Evolutionary conservation across 2,113 vertebrate species (phyloP).

Genomic region (Illadopsis cleaveri): DNA sequence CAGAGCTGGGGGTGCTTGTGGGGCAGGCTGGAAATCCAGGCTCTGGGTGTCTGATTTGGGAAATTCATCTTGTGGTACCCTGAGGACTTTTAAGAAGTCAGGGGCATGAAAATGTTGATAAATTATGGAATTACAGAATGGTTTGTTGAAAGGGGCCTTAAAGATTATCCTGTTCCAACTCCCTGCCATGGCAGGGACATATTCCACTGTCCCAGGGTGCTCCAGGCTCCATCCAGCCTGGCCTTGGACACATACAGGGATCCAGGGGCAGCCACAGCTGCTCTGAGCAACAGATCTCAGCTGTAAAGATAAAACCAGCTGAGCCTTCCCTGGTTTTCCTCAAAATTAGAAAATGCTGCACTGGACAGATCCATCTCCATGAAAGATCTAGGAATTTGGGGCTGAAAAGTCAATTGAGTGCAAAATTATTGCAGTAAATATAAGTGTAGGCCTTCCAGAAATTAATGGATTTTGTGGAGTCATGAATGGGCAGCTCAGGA

Average conservation of each 20-base stretch:
- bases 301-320: neutral
- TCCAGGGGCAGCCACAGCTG: neutral
- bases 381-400: neutral
- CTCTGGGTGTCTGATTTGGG: neutral
- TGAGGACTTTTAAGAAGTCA: neutral
- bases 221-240: neutral
- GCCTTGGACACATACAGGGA: neutral
- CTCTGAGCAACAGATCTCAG: neutral
- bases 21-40: neutral
- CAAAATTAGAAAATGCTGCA: neutral
- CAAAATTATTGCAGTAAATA: neutral
- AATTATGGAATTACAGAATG: neutral
- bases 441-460: neutral
- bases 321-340: neutral
- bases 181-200: neutral
- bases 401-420: neutral
- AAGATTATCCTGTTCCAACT: neutral
- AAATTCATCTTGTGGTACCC: accelerated
- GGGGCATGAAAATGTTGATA: neutral
- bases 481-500: neutral
- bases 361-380: neutral
- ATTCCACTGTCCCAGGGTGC: neutral
- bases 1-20: conserved; percentile 41
- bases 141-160: neutral
- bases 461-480: neutral